phyloP scores from a whole-genome alignment of 2,797 vertebrate species.

The Phataginus tricuspis region DNA sequence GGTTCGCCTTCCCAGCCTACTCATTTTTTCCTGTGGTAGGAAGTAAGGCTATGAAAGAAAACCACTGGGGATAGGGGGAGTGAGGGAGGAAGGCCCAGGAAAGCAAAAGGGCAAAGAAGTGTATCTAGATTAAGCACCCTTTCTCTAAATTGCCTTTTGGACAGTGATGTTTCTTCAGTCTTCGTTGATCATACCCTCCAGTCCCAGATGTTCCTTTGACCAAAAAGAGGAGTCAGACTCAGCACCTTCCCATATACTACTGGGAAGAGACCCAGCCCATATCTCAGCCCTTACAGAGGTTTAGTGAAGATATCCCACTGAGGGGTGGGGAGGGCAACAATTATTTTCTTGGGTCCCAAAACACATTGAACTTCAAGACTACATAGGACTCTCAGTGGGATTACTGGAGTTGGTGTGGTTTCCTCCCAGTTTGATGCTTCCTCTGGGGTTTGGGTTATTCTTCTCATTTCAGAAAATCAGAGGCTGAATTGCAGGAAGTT shows the following conservation, averaged over 20 bases:
- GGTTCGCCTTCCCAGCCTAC: not conserved
- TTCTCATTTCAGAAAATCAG: not conserved
- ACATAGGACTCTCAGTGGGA: not conserved
- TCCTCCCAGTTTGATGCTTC: not conserved
- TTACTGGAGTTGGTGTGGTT: not conserved
- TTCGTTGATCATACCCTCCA: not conserved
- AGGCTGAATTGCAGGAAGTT: not conserved
- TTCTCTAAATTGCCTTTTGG: not conserved
- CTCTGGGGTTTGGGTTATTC: not conserved
- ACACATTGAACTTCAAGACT: not conserved
- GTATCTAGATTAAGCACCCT: not conserved
- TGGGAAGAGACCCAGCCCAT: not conserved
- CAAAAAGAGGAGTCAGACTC: not conserved
- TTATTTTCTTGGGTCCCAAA: not conserved
- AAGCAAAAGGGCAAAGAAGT: not conserved
- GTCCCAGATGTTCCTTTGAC: not conserved
- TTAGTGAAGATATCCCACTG: not conserved
- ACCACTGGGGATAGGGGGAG: not conserved
- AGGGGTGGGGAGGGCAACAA: not conserved
- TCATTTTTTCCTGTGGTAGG: not conserved
- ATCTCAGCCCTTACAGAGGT: not conserved
- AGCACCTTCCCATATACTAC: not conserved
- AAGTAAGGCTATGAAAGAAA: conserved; percentile 6
- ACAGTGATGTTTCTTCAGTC: not conserved
- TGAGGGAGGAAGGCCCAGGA: not conserved